Base-by-base conservation (phyloP, 2,797 vertebrate genomes). In the Typhlichthys eigenmanni region DNA sequence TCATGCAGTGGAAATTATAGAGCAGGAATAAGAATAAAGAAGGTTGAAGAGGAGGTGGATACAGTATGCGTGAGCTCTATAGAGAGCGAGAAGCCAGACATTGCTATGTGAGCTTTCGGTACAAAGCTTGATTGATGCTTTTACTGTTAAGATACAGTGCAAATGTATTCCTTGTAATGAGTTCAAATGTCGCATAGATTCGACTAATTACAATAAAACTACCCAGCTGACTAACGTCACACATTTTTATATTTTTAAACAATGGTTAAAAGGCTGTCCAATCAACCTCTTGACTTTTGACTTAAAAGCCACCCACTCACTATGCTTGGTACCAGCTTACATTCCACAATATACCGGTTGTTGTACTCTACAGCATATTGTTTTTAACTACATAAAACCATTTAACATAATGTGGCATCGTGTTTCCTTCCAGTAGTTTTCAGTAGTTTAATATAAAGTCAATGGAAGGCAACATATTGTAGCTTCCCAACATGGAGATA, bases 1-100 rank as follows among this genome's bases (percentile, higher is more conserved):
- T 87, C 81, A 85, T 64, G 52, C 72, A 78, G 69, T 10, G 45
- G 70, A 78, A 87, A 86, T 78, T 69, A 71, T 69, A 74, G 53
- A 74, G 72, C 67, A 45, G 24, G 55, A 72, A 68, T 17, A 53
- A 68, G 56, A 16, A 47, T 12, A 47, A 29, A 13, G n/a, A 62
- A 7, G 13, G 43, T 50, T 13, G 29, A 10, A 47, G 71, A 64
- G 72, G 66, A 17, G 63, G 65, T 2, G 32, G 62, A 70, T 76
- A 13, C 10, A 13, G 32, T 43, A 46, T 16, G 47, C 16, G 62
- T 16, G 12, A 3, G 16, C 4, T 14, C 13, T 45, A n/a, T 80
- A 63, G 72, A 49, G 68, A 55, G 56, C 78, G 56, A 79, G 13
- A 14, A 45, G 47, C 60, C 61, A 58, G 53, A 13, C 73, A 62